Percentiles rank a stretch among this genome's conserved stretches.
phyloP scores from a whole-genome alignment of 1,140 invertebrate genomes.

The Popillia japonica region DNA sequence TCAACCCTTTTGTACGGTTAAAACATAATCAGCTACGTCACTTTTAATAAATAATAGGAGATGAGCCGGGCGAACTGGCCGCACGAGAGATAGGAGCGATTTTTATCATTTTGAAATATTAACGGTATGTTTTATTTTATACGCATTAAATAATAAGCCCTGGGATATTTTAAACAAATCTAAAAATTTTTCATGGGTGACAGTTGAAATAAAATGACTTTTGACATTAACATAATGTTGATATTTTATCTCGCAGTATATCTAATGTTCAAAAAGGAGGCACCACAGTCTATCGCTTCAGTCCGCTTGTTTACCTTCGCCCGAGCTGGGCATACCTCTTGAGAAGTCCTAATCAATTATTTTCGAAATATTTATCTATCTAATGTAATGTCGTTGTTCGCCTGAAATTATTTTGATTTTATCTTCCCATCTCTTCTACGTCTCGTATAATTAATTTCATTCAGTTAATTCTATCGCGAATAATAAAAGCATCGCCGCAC shows the following conservation, averaged over 20 bases:
- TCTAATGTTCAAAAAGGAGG: not conserved
- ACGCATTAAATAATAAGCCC: slow-evolving; percentile 2
- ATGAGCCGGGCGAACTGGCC: no score
- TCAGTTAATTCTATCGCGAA: not conserved
- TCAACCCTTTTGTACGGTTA: no score
- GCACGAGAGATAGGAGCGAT: no score
- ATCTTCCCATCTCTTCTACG: not conserved
- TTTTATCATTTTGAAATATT: not conserved
- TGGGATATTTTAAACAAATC: slow-evolving; percentile 24
- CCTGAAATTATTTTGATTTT: not conserved
- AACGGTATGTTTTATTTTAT: not conserved
- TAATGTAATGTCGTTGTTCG: slow-evolving; percentile 18
- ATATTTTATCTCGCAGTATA: slow-evolving; percentile 12
- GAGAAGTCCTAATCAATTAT: not conserved
- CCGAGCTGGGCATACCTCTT: not conserved
- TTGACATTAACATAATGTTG: slow-evolving; percentile 31
- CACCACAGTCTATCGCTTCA: not conserved
- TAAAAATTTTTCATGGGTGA: slow-evolving; percentile 31
- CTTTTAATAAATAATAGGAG: no score
- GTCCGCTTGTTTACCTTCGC: not conserved
- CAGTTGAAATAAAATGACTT: slow-evolving; percentile 11
- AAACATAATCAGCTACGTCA: no score
- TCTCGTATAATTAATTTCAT: not conserved
- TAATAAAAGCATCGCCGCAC: slow-evolving; percentile 36
- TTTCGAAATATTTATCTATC: slow-evolving; percentile 32